phyloP scores from a whole-genome alignment of 2,113 vertebrate species.

The Rafetus swinhoei region DNA sequence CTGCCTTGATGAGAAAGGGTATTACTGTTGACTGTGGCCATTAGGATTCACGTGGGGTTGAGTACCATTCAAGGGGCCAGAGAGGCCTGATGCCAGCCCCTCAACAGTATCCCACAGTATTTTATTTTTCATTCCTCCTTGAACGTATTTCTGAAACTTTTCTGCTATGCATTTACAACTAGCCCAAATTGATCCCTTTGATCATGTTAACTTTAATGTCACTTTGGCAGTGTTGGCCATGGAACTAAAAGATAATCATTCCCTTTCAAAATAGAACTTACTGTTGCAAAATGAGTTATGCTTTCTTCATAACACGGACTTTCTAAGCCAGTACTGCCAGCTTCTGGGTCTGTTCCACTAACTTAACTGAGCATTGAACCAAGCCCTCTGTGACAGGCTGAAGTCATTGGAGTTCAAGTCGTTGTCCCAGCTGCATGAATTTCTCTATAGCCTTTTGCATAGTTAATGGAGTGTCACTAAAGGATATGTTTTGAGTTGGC shows the following conservation, averaged over 20 bases:
- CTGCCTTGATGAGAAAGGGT: too few relatives aligned
- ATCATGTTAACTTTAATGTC: background rate
- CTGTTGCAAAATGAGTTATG: background rate
- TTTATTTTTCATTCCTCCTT: slow-evolving; percentile 1
- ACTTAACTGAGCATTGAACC: background rate
- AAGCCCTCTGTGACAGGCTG: background rate
- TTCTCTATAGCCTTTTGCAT: too few relatives aligned
- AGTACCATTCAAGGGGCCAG: too few relatives aligned
- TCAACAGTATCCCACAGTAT: background rate
- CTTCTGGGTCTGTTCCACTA: background rate
- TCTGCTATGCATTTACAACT: background rate
- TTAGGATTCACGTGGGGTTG: too few relatives aligned
- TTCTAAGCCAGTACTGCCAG: background rate
- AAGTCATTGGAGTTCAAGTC: background rate
- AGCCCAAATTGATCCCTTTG: background rate
- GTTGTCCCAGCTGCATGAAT: too few relatives aligned
- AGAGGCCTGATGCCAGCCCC: too few relatives aligned
- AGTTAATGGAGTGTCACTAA: too few relatives aligned
- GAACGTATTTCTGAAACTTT: background rate
- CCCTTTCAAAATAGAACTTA: background rate
- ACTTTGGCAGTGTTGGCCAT: background rate
- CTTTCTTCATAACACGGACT: background rate
- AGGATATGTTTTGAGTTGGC: too few relatives aligned
- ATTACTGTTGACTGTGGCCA: too few relatives aligned
- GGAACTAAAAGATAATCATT: background rate